A percentile compares a stretch with the other conserved stretches of the same genome.
Conservation (phyloP, 2,888 invertebrate species). For the Ophion costatus region DNA sequence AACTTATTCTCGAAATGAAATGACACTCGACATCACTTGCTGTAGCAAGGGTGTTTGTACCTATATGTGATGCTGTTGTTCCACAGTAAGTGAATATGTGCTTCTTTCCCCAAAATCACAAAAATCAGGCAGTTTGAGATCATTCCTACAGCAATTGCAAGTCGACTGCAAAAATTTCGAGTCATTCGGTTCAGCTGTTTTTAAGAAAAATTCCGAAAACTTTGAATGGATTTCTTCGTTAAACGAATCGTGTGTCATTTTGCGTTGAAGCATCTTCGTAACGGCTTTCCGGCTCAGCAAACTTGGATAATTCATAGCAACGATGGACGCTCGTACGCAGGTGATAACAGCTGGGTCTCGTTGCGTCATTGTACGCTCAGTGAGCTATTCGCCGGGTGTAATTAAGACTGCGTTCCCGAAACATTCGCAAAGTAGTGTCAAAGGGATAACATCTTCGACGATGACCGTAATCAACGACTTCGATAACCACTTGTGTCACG, state of each 20-base stretch:
- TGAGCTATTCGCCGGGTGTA: not conserved
- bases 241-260: not conserved
- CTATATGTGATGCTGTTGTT: not conserved
- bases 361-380: no score
- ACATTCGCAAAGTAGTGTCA: not conserved
- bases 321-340: no score
- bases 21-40: no score
- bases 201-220: not conserved
- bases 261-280: not conserved
- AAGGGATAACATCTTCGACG: not conserved
- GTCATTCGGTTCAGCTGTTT: not conserved
- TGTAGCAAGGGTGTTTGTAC: no score
- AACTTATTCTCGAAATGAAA: no score
- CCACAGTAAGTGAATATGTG: not conserved
- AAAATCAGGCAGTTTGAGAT: no score
- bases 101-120: not conserved
- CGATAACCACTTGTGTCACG: constrained; percentile 12
- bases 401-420: not conserved
- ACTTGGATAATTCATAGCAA: not conserved
- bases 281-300: not conserved
- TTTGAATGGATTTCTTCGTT: not conserved
- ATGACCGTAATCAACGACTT: not conserved
- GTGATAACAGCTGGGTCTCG: not conserved
- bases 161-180: constrained; percentile 14
- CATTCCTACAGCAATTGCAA: not conserved